Conservation (phyloP, 1,140 invertebrate genomes). For the Drosophila novamexicana region DNA sequence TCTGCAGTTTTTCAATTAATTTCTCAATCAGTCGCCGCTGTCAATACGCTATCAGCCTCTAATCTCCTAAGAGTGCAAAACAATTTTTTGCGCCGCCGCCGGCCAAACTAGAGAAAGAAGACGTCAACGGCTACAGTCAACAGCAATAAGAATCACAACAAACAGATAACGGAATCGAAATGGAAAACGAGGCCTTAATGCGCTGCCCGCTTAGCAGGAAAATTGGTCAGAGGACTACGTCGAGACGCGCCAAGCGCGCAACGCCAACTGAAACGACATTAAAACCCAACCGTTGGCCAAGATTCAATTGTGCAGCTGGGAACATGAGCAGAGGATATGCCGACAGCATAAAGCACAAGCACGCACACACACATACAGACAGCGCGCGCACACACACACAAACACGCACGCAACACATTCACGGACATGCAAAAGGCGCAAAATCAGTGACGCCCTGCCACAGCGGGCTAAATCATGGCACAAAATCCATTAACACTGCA, state of each 20-base stretch:
- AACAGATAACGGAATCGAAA: constrained; percentile 39
- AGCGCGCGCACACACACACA: constrained; percentile 22
- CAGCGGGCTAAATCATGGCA: constrained; percentile 47
- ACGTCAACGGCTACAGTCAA: constrained; percentile 20
- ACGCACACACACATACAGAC: constrained; percentile 23
- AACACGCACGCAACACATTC: constrained; percentile 40
- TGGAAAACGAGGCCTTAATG: constrained; percentile 25
- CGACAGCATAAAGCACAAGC: constrained; percentile 53
- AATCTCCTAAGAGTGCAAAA: constrained; percentile 33
- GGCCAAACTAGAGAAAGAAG: constrained; percentile 14
- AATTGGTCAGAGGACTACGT: constrained; percentile 54
- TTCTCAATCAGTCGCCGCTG: constrained; percentile 17
- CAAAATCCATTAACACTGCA: constrained; percentile 69
- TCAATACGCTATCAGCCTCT: constrained; percentile 23
- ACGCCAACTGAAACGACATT: constrained; percentile 81
- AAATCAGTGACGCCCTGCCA: constrained; percentile 68
- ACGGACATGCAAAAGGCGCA: constrained; percentile 76
- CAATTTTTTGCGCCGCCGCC: constrained; percentile 32
- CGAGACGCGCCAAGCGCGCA: constrained; percentile 83
- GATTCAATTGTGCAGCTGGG: constrained; percentile 68
- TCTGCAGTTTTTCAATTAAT: constrained; percentile 9
- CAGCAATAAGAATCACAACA: constrained; percentile 32
- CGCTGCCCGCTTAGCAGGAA: constrained; percentile 22
- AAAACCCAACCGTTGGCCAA: constrained; percentile 57
- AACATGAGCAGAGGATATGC: constrained; percentile 54